phyloP scores from a whole-genome alignment of 2,888 invertebrate species.

The Gasteruption jaculator region DNA sequence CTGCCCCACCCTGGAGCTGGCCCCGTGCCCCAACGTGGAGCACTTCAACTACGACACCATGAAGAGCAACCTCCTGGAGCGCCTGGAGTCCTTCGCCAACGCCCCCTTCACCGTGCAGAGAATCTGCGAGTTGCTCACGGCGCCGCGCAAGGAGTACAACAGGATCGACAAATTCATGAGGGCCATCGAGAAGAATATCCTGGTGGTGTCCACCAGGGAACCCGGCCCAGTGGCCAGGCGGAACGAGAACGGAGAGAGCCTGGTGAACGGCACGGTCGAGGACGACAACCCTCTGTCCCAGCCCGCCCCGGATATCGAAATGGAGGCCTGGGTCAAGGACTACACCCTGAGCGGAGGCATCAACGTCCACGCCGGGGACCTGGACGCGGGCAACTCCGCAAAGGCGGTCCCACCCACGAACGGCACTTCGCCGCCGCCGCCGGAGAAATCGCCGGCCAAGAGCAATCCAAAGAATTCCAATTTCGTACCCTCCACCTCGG shows the following conservation, averaged over 20 bases:
- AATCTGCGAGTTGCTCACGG: constrained; percentile 87
- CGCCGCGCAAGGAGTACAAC: constrained; percentile 90
- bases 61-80: constrained; percentile 77
- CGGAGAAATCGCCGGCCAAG: constrained; percentile 26
- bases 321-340: constrained; percentile 48
- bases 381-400: constrained; percentile 51
- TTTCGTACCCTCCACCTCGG: constrained; percentile 30
- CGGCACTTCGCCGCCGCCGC: no score
- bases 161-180: constrained; percentile 95
- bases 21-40: constrained; percentile 87
- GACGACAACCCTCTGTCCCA: constrained; percentile 33
- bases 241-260: constrained; percentile 48
- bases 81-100: constrained; percentile 77
- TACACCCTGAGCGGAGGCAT: constrained; percentile 34
- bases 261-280: constrained; percentile 46
- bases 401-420: constrained; percentile 35
- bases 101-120: constrained; percentile 96
- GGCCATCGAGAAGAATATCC: constrained; percentile 91
- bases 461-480: constrained; percentile 51
- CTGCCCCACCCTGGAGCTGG: constrained; percentile 70
- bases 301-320: constrained; percentile 39
- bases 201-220: constrained; percentile 68
- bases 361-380: constrained; percentile 29
- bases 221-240: constrained; percentile 47
- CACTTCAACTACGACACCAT: constrained; percentile 85